Evolutionary conservation across 2,113 vertebrate species (phyloP), one percentile per base, ranked within the genome.

Genomic region (Pandion haliaetus): DNA sequence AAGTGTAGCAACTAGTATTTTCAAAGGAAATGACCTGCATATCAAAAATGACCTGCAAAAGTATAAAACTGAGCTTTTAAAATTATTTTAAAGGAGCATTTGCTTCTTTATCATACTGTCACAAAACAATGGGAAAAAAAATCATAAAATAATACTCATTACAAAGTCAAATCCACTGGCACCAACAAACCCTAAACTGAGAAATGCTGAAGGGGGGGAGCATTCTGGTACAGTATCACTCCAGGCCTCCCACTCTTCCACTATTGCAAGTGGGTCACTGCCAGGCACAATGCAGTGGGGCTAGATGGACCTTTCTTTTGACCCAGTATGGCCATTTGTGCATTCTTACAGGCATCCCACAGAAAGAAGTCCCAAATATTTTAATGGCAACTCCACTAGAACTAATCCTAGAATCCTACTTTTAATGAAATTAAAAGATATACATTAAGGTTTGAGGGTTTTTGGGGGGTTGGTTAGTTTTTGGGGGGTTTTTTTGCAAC

Each of bases 381-480:
- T 74, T 52, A 86, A 38, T 8, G 42, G 62, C 62, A 91, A 31
- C 8, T 74, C 38, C 38, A 62, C 11, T 29, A 29, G 61, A 66
- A 91, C 17, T 62, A 90, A 77, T 67, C 28, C 38, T 44, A 54
- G 49, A 78, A 79, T 45, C 31, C 13, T 26, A 28, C 9, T 70
- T 57, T 26, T 42, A 70, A 77, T 47, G 58, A n/a, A 54, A 81
- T 67, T 65, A 26, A 36, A 52, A 83, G 17, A 91, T 8, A 71
- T 9, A 19, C 2, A 13, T 28, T 45, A 58, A 50, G 20, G 7
- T 7, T 16, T 25, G 7, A 62, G 23, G 6, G 25, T 59, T 61
- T 11, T 1, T 4, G 0, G 9, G 6, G 4, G 3, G 2, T 2
- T n/a, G 20, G 5, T 8, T 59, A 58, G 16, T 52, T 77, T n/a